phyloP scores from a whole-genome alignment of 2,797 vertebrate species.

The Rousettus madagascariensis region DNA sequence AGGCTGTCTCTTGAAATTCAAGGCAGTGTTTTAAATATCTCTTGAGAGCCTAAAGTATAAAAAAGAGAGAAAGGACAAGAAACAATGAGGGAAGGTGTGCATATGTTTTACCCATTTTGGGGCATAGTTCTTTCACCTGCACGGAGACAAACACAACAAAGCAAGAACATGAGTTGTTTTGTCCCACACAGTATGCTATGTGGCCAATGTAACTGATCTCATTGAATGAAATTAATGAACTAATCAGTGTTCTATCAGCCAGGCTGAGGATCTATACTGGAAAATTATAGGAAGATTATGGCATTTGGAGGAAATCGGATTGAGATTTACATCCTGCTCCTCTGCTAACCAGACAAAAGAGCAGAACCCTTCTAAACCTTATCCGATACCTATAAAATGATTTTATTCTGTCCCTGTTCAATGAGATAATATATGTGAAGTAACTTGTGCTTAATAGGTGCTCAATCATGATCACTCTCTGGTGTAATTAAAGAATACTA shows the following conservation, averaged over 20 bases:
- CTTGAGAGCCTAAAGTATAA: background rate
- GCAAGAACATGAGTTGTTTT: background rate
- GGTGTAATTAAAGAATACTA: background rate
- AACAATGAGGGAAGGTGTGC: background rate
- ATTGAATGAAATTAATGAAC: conserved; percentile 29
- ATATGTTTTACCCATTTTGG: background rate
- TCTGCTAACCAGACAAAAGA: conserved; percentile 6
- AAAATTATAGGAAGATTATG: background rate
- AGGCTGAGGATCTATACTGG: background rate
- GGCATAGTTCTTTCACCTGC: background rate
- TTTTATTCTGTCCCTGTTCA: background rate
- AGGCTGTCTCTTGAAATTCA: conserved; percentile 16
- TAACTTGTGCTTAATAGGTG: background rate
- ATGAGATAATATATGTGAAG: background rate
- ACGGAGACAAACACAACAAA: background rate
- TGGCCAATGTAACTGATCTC: background rate
- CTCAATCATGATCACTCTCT: background rate
- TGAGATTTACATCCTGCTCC: background rate
- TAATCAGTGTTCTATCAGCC: background rate
- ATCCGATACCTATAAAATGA: background rate
- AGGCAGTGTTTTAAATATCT: conserved; percentile 48
- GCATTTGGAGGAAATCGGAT: background rate
- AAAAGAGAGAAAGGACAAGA: background rate
- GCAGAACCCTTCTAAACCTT: background rate
- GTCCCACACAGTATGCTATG: background rate